These are phyloP conservation scores for Colinus virginianus DNA, from an alignment of 2,113 vertebrate species.

Conservation along the genomic window DNA sequence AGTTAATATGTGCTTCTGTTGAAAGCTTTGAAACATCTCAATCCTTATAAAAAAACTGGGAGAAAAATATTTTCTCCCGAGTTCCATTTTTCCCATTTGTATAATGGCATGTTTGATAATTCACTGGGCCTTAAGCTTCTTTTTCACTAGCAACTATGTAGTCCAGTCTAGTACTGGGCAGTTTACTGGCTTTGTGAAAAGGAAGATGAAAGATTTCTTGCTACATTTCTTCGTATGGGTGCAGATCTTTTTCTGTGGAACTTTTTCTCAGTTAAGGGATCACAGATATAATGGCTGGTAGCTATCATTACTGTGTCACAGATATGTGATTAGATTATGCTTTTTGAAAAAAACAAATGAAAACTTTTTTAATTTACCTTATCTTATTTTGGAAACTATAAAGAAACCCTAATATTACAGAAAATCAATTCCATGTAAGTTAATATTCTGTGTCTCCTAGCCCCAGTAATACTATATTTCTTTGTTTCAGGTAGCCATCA, in stretches of 20 bases:
- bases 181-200: neutral
- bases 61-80: neutral
- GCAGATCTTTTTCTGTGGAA: neutral
- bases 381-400: neutral
- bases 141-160: neutral
- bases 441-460: neutral
- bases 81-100: neutral
- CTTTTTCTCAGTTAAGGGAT: neutral
- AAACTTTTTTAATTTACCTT: neutral
- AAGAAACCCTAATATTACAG: neutral
- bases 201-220: neutral
- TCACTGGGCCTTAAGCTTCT: neutral
- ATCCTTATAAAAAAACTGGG: neutral
- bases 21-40: neutral
- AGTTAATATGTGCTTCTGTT: neutral
- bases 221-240: neutral
- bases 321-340: neutral
- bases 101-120: neutral
- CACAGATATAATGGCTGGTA: neutral
- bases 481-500: neutral
- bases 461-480: neutral
- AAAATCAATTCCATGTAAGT: neutral
- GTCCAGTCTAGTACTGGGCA: neutral
- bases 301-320: neutral
- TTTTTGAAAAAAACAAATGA: neutral